Conservation (phyloP, 2,113 vertebrate genomes). For the Onychostruthus taczanowskii region DNA sequence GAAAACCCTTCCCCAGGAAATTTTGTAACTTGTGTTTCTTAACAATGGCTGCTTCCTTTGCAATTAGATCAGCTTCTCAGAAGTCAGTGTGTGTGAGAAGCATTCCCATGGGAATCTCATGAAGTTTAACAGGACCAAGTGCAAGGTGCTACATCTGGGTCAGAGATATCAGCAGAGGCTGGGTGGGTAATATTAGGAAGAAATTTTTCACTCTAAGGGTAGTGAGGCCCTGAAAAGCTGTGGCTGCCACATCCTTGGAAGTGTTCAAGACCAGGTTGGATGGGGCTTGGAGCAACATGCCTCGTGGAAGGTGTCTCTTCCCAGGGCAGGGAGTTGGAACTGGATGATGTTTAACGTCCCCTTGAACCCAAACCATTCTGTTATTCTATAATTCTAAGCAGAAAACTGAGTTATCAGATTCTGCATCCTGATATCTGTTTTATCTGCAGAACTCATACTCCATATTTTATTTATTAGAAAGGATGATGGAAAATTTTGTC, state of each 20-base stretch:
- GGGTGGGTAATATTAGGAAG: background rate
- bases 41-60: background rate
- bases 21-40: background rate
- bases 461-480: background rate
- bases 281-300: background rate
- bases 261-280: background rate
- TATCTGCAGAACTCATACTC: background rate
- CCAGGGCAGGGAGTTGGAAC: fast-evolving
- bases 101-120: background rate
- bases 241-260: background rate
- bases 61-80: background rate
- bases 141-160: background rate
- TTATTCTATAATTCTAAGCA: background rate
- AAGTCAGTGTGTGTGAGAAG: background rate
- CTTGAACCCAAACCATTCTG: background rate
- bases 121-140: background rate
- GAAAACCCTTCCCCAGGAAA: background rate
- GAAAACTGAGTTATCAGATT: background rate
- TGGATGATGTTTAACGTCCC: background rate
- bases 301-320: too few relatives aligned
- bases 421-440: background rate
- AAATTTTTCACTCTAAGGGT: background rate
- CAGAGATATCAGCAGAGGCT: fast-evolving
- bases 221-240: background rate
- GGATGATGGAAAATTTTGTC: background rate